Evolutionary conservation across 1,140 invertebrate species (phyloP).

Genomic region (Eciton burchellii): DNA sequence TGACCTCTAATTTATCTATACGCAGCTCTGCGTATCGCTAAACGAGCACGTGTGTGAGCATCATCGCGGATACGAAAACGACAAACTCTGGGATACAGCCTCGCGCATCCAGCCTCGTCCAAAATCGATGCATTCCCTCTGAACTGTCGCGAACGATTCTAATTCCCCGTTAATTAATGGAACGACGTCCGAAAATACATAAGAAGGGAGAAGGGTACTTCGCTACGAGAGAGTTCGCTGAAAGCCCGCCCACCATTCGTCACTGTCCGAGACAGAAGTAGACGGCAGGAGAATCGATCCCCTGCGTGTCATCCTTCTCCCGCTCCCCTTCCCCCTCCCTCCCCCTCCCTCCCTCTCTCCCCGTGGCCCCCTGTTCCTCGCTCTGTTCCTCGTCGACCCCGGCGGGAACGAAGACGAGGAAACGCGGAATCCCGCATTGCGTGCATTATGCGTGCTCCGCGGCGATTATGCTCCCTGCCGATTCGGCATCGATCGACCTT

Average conservation of each 20-base stretch:
- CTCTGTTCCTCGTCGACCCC: constrained; percentile 62
- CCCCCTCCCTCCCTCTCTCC: no score
- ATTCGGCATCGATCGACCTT: constrained; percentile 54
- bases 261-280: constrained; percentile 83
- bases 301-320: constrained; percentile 73
- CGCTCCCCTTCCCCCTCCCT: constrained; percentile 65
- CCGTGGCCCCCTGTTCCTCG: no score
- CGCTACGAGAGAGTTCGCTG: constrained; percentile 73
- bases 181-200: constrained; percentile 71
- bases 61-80: not conserved
- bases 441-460: constrained; percentile 66
- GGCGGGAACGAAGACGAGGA: constrained; percentile 24
- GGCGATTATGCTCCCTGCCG: constrained; percentile 60
- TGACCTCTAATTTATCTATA: no score
- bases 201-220: constrained; percentile 75
- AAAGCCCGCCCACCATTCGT: constrained; percentile 81
- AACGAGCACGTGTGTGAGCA: not conserved
- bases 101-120: no score
- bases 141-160: constrained; percentile 65
- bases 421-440: constrained; percentile 4
- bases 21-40: no score
- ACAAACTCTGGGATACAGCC: no score
- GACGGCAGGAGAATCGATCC: constrained; percentile 82
- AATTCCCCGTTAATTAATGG: constrained; percentile 81
- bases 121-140: no score